Evolutionary conservation across 2,113 vertebrate genomes (phyloP).

Genomic region (Anhinga rufa): DNA sequence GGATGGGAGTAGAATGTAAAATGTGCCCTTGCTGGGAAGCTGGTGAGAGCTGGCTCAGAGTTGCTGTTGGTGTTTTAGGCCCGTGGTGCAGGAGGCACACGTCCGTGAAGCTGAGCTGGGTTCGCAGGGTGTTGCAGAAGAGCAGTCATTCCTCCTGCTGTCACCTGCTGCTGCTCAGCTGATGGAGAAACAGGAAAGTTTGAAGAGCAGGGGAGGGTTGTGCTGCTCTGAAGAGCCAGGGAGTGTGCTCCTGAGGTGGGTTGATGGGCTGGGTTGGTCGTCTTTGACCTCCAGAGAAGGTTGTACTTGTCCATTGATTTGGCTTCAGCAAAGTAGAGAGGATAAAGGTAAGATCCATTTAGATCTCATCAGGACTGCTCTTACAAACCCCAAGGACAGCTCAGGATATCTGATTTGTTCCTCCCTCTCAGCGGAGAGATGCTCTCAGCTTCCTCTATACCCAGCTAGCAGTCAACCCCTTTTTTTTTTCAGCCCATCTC

Average conservation of each 20-base stretch:
- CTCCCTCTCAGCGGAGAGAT: background rate
- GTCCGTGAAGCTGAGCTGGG: background rate
- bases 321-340: background rate
- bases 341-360: background rate
- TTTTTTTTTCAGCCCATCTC: background rate
- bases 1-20: background rate
- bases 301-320: background rate
- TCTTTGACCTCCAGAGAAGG: background rate
- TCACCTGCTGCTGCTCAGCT: background rate
- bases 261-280: background rate
- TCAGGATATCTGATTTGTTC: background rate
- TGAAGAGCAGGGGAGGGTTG: background rate
- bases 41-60: background rate
- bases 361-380: background rate
- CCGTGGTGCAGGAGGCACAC: background rate
- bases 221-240: background rate
- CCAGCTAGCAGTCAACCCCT: background rate
- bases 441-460: background rate
- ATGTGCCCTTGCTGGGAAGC: background rate
- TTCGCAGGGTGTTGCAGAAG: background rate
- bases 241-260: background rate
- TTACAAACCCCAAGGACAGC: background rate
- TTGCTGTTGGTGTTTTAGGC: background rate
- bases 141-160: background rate
- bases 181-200: background rate